Base-by-base conservation (phyloP, 2,888 invertebrate species). In the Sturmia bella region DNA sequence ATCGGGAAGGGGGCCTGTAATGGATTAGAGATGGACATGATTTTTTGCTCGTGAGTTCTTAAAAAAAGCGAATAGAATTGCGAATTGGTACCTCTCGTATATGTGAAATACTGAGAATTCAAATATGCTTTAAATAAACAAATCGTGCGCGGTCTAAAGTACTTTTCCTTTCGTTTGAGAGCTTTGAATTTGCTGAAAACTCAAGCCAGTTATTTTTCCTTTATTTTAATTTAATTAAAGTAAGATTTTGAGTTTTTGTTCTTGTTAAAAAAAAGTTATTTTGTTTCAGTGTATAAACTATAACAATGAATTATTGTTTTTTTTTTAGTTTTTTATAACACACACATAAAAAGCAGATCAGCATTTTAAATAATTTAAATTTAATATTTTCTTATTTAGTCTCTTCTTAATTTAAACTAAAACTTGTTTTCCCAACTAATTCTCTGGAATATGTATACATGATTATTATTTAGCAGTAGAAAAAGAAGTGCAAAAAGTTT, bases 401-500 rank as follows among this genome's bases (percentile, higher is more conserved):
- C 37, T 64, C 39, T 19, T 56, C 11, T 77, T 54, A 24, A 64
- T 72, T 64, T 32, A 39, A 57, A 63, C 27, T 39, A 15, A 70
- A 76, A 66, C n/a, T 43, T 37, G 54, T 54, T 41, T 52, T 59
- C 45, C 48, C 61, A 68, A 59, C n/a, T 59, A 48, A 32, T 6
- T 32, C 9, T 32, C 1, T 32, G 5, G 32, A 7, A 32, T 37
- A 15, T 48, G 45, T 73, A 63, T 48, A 61, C 48, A 79, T 56
- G n/a, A n/a, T 39, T 39, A 37, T 19, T 19, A n/a, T 68, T 54
- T 68, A 74, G 79, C 79, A 45, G 73, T 79, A 79, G 80, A 74
- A 80, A 80, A 80, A 69, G 74, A 74, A 80, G 80, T 74, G 80
- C 80, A 80, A 74, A 75, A 77, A 59, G 52, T 69, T 32, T 45